A percentile compares a stretch with the other conserved stretches of the same genome.
phyloP scores from a whole-genome alignment of 2,888 invertebrate species.

The Habroteleia sp. region DNA sequence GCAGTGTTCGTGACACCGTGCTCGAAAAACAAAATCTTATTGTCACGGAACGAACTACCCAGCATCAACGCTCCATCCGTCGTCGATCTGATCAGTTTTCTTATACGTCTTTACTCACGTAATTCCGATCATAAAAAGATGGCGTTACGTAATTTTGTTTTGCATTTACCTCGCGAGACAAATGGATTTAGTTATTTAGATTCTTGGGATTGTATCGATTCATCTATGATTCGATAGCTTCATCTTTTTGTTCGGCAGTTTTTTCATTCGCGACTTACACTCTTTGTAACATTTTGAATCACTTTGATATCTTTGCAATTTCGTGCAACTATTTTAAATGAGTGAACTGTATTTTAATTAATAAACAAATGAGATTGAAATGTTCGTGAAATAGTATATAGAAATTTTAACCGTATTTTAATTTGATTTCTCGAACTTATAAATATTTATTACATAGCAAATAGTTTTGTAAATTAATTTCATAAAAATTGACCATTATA shows the following conservation, averaged over 20 bases:
- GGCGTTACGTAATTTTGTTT: constrained; percentile 10
- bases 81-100: constrained; percentile 7
- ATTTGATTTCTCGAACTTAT: too few relatives aligned
- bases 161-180: constrained; percentile 14
- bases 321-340: too few relatives aligned
- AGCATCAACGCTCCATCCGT: constrained; percentile 1
- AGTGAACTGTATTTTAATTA: too few relatives aligned
- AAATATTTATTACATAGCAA: too few relatives aligned
- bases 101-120: constrained; percentile 26
- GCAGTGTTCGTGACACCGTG: constrained; percentile 5
- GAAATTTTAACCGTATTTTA: too few relatives aligned
- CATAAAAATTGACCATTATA: too few relatives aligned
- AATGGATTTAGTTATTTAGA: constrained; percentile 28
- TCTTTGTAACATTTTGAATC: too few relatives aligned
- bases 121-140: constrained; percentile 21
- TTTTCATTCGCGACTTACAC: not conserved
- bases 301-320: too few relatives aligned
- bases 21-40: constrained; percentile 7
- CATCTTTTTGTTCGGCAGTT: not conserved
- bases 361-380: too few relatives aligned
- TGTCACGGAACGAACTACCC: constrained; percentile 7
- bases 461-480: too few relatives aligned
- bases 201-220: constrained; percentile 20
- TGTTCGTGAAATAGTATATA: too few relatives aligned
- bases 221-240: not conserved